These are phyloP conservation scores for Lathamus discolor DNA, from an alignment of 2,113 vertebrate species.

Conservation along the genomic window DNA sequence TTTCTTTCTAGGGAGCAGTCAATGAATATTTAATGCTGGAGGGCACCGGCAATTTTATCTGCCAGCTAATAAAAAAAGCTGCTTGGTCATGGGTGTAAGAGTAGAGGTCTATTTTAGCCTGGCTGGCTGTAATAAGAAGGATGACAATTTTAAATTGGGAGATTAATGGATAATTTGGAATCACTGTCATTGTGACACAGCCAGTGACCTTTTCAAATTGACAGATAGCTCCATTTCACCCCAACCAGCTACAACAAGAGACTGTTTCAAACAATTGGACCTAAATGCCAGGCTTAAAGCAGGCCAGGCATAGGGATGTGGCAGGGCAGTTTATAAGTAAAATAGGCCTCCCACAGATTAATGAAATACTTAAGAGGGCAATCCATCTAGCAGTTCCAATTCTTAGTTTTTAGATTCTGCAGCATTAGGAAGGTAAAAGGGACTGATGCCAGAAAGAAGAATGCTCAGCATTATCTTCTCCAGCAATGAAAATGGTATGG, in stretches of 20 bases:
- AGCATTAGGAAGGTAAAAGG: neutral
- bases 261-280: constrained; percentile 48
- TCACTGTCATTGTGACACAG: constrained; percentile 63
- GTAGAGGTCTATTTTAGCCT: constrained; percentile 34
- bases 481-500: neutral
- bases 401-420: neutral
- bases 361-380: neutral
- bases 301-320: neutral
- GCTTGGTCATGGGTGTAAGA: constrained; percentile 40
- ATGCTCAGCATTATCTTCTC: neutral
- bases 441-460: neutral
- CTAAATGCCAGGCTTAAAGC: constrained; percentile 28
- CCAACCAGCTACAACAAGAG: constrained; percentile 42
- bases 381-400: neutral
- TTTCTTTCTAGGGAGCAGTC: constrained; percentile 22
- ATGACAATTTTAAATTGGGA: constrained; percentile 68
- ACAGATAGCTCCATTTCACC: constrained; percentile 66
- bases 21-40: constrained; percentile 69
- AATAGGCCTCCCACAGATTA: neutral
- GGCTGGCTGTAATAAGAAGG: constrained; percentile 46
- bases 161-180: constrained; percentile 73
- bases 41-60: constrained; percentile 48
- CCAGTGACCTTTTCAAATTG: constrained; percentile 69
- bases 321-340: neutral
- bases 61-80: constrained; percentile 67